Conservation (phyloP, 1,140 invertebrate species). For the Catajapyx aquilonaris region DNA sequence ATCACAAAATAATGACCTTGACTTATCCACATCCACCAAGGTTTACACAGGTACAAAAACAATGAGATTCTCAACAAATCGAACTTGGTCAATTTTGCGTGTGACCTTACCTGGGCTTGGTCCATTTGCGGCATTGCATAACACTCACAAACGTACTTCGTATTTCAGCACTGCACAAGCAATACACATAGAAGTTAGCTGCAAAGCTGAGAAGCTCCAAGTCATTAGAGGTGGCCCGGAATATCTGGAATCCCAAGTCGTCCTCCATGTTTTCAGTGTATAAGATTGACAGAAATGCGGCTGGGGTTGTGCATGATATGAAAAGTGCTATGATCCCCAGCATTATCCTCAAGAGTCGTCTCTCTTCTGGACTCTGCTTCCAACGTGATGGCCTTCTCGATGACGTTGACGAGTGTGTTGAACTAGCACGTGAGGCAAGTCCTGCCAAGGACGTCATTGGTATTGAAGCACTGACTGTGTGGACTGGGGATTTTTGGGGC, state of each 20-base stretch:
- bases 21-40: no score
- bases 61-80: no score
- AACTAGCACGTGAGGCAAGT: slow-evolving; percentile 6
- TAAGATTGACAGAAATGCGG: slow-evolving; percentile 20
- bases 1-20: no score
- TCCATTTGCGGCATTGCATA: neutral
- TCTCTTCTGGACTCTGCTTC: slow-evolving; percentile 20
- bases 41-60: no score
- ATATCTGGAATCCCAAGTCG: slow-evolving; percentile 18
- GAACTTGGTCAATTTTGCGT: no score
- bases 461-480: no score
- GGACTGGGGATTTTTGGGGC: no score
- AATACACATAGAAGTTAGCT: slow-evolving; percentile 22
- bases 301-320: slow-evolving; percentile 21
- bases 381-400: neutral
- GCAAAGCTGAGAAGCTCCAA: slow-evolving; percentile 21
- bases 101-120: no score
- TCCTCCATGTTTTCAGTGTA: slow-evolving; percentile 14
- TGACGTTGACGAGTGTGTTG: no score
- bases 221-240: slow-evolving; percentile 19
- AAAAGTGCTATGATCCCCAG: slow-evolving; percentile 22
- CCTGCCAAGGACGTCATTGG: slow-evolving; percentile 3
- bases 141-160: slow-evolving; percentile 15
- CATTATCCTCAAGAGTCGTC: slow-evolving; percentile 20
- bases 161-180: slow-evolving; percentile 21